phyloP scores from a whole-genome alignment of 2,888 invertebrate species.

The Tetrapedia diversipes region DNA sequence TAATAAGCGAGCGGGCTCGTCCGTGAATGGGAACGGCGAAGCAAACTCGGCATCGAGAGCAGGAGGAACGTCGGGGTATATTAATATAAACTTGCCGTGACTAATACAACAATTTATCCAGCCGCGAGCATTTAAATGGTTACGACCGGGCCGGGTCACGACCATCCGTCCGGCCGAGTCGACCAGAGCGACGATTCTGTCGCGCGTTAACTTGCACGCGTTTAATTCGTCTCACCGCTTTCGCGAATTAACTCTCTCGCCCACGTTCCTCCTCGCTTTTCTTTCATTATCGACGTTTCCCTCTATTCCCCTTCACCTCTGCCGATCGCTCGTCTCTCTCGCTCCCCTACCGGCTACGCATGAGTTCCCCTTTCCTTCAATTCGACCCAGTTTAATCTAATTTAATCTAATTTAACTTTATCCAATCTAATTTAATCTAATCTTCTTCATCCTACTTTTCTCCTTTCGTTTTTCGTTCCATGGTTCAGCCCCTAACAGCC shows the following conservation, averaged over 20 bases:
- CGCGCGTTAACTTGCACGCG: slow-evolving; percentile 79
- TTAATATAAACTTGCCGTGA: slow-evolving; percentile 80
- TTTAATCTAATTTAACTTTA: slow-evolving; percentile 44
- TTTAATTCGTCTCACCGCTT: slow-evolving; percentile 78
- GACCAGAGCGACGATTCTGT: slow-evolving; percentile 73
- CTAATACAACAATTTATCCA: slow-evolving; percentile 80
- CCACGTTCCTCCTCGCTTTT: slow-evolving; percentile 64
- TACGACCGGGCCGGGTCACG: slow-evolving; percentile 77
- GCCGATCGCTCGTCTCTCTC: neutral
- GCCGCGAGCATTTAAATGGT: slow-evolving; percentile 79
- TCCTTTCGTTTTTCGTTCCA: neutral
- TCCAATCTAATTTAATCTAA: slow-evolving; percentile 40
- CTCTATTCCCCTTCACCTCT: neutral
- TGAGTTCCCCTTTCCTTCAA: slow-evolving; percentile 29
- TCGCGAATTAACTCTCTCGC: slow-evolving; percentile 76
- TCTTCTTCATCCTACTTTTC: slow-evolving; percentile 16
- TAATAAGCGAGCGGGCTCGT: neutral
- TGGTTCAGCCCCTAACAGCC: neutral
- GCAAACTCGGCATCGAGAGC: slow-evolving; percentile 73
- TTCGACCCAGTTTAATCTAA: slow-evolving; percentile 46
- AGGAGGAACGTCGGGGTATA: slow-evolving; percentile 58
- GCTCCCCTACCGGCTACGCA: neutral
- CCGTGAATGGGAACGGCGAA: neutral
- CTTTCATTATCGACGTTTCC: slow-evolving; percentile 40
- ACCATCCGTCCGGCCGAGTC: slow-evolving; percentile 1